These are phyloP conservation scores for Galerucella pusilla DNA, from an alignment of 2,888 invertebrate genomes.

Conservation along the genomic window DNA sequence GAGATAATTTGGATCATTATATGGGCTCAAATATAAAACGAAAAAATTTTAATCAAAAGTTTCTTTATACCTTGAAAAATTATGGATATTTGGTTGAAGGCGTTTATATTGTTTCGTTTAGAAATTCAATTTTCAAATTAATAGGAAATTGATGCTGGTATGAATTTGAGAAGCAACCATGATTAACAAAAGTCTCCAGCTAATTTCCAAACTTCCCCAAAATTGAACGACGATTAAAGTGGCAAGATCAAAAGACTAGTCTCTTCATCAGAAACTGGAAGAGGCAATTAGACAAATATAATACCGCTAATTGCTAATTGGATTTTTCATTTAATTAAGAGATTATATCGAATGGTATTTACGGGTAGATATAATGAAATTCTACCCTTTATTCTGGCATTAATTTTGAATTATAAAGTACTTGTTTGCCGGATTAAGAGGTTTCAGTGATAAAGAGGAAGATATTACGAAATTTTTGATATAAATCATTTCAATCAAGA, in stretches of 20 bases:
- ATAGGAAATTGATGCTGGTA: no score
- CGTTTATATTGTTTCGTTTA: no score
- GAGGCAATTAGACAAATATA: constrained; percentile 50
- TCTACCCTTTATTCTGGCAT: constrained; percentile 6
- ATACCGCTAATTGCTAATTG: constrained; percentile 51
- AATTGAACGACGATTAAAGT: neutral
- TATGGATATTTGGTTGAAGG: no score
- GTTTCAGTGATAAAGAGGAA: neutral
- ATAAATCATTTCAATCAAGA: no score
- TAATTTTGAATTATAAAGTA: neutral
- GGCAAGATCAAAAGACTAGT: constrained; percentile 18
- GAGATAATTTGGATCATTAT: neutral
- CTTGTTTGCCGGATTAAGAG: neutral
- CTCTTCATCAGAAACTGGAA: constrained; percentile 27
- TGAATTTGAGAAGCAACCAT: neutral
- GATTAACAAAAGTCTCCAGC: neutral
- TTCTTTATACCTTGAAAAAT: no score
- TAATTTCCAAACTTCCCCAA: neutral
- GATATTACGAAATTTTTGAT: no score
- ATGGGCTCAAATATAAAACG: no score
- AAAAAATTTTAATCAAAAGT: no score
- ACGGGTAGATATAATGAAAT: neutral
- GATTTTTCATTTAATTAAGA: constrained; percentile 42
- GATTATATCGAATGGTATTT: constrained; percentile 31
- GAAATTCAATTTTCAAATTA: no score